A percentile compares a stretch with the other conserved stretches of the same genome.
These are phyloP conservation scores for Morphnarchus princeps DNA, from an alignment of 2,113 vertebrate genomes.

Conservation along the genomic window DNA sequence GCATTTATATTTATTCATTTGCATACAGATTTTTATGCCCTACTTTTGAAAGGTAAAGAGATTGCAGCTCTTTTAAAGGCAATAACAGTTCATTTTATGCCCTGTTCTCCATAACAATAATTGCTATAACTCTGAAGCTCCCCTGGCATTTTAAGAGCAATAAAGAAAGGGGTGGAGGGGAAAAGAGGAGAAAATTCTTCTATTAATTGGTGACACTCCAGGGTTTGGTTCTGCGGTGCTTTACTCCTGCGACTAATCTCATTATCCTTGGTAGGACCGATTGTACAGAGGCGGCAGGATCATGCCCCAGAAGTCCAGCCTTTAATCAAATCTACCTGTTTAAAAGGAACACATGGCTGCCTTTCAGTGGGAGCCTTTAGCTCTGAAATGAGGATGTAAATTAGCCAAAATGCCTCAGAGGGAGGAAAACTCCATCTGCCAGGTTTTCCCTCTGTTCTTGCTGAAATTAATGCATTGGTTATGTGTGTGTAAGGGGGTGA, in stretches of 20 bases:
- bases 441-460: constrained; percentile 8
- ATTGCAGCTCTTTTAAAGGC: constrained; percentile 71
- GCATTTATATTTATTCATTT: constrained; percentile 69
- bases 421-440: constrained; percentile 49
- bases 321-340: constrained; percentile 57
- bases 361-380: constrained; percentile 34
- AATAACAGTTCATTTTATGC: constrained; percentile 76
- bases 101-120: constrained; percentile 74
- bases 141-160: constrained; percentile 71
- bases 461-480: background rate
- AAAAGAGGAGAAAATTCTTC: constrained; percentile 39
- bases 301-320: constrained; percentile 40
- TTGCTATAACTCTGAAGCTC: constrained; percentile 71
- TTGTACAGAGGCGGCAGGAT: constrained; percentile 6
- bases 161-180: constrained; percentile 50
- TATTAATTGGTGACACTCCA: constrained; percentile 38
- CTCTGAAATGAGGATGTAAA: constrained; percentile 13
- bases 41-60: constrained; percentile 67
- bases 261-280: constrained; percentile 28
- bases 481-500: background rate
- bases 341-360: constrained; percentile 41
- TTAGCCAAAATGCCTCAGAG: constrained; percentile 52
- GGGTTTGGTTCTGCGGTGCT: constrained; percentile 10
- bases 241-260: constrained; percentile 39
- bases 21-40: constrained; percentile 63